Conservation (phyloP, 2,113 vertebrate species). For the Centropristis striata region DNA sequence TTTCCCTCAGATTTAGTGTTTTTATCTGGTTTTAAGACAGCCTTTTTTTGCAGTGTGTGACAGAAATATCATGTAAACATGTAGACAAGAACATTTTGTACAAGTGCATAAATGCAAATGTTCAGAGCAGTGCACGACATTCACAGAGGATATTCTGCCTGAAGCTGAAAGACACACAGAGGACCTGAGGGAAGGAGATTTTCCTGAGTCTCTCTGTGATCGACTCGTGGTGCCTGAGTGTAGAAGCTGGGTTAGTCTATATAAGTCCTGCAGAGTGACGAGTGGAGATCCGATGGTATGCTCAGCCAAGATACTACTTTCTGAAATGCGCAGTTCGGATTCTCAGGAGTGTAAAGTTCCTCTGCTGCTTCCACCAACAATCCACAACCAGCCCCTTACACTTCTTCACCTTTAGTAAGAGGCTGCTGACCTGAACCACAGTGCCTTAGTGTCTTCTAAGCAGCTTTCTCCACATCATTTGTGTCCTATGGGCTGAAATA, state of each 20-base stretch:
- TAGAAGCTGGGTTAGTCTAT: conserved; percentile 1
- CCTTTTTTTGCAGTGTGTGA: too few relatives aligned
- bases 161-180: background rate
- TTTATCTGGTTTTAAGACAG: too few relatives aligned
- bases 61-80: too few relatives aligned
- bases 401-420: conserved; percentile 4
- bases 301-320: background rate
- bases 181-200: background rate
- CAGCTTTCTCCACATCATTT: too few relatives aligned
- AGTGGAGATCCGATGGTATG: conserved; percentile 10
- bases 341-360: background rate
- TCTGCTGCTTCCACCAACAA: background rate
- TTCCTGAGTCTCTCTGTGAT: background rate
- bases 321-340: background rate
- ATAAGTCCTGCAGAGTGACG: conserved; percentile 1
- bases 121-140: background rate
- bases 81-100: background rate
- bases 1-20: too few relatives aligned
- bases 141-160: background rate
- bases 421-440: background rate
- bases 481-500: too few relatives aligned
- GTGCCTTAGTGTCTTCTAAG: too few relatives aligned
- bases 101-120: background rate
- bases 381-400: background rate
- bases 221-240: background rate